Evolutionary conservation across 2,113 vertebrate species (phyloP).

Genomic region (Hippocampus comes): DNA sequence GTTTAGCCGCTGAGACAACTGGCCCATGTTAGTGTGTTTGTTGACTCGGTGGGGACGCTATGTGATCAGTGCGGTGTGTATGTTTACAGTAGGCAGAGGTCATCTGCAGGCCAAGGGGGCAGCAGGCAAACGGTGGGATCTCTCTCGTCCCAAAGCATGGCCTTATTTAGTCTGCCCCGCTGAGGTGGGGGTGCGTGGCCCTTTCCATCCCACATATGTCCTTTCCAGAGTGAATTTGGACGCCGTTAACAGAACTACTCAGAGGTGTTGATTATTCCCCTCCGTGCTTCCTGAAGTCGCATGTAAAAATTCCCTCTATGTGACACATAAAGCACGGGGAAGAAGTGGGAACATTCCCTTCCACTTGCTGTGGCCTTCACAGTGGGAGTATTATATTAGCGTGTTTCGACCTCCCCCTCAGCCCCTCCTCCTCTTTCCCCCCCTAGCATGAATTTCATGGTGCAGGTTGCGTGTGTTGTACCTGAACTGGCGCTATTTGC

Average conservation of each 20-base stretch:
- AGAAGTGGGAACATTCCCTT: conserved; percentile 3
- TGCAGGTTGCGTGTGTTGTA: conserved; percentile 58
- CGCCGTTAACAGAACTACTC: not conserved
- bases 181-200: not conserved
- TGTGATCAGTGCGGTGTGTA: conserved; percentile 58
- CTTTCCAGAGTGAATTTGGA: not conserved
- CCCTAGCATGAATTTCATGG: conserved; percentile 3
- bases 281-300: not conserved
- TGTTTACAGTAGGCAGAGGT: conserved; percentile 67
- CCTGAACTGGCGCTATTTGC: conserved; percentile 94
- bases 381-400: not conserved
- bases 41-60: conserved; percentile 57
- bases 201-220: not conserved
- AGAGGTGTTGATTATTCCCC: conserved; percentile 1
- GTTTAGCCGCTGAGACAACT: conserved; percentile 51
- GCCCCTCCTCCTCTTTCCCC: not conserved
- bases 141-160: not conserved
- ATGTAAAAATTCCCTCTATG: conserved; percentile 1
- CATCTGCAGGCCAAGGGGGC: conserved; percentile 49
- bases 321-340: not conserved
- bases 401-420: conserved; percentile 3
- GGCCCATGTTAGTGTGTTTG: conserved; percentile 62
- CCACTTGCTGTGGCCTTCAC: conserved; percentile 1
- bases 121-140: not conserved
- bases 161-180: not conserved